phyloP scores from a whole-genome alignment of 1,140 invertebrate species.

The Batillaria attramentaria region DNA sequence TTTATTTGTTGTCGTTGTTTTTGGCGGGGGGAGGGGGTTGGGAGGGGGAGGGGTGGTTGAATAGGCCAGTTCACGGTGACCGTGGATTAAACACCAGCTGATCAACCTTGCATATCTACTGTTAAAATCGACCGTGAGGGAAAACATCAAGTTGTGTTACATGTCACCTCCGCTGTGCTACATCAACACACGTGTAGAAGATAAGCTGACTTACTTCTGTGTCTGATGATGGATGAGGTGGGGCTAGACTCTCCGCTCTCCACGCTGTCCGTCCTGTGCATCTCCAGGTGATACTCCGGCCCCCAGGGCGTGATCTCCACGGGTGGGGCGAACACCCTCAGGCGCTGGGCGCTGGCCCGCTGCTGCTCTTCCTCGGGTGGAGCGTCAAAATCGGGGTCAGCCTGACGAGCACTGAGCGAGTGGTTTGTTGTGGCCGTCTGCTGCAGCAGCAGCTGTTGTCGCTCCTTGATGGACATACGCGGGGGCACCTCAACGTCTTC shows the following conservation, averaged over 20 bases:
- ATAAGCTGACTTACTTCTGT: too few relatives aligned
- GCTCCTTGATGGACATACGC: constrained; percentile 28
- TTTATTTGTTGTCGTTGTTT: too few relatives aligned
- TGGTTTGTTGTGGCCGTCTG: constrained; percentile 19
- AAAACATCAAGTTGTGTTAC: too few relatives aligned
- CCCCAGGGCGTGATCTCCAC: constrained; percentile 33
- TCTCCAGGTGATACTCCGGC: not conserved
- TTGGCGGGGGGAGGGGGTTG: too few relatives aligned
- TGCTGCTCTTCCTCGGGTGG: constrained; percentile 4
- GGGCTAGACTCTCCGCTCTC: constrained; percentile 31
- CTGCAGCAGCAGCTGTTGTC: constrained; percentile 17
- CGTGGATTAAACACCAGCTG: too few relatives aligned
- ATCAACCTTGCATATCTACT: too few relatives aligned
- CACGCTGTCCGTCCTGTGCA: constrained; percentile 18
- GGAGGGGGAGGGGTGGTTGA: too few relatives aligned
- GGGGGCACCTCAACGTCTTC: constrained; percentile 23
- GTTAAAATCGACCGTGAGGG: too few relatives aligned
- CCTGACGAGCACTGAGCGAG: constrained; percentile 22
- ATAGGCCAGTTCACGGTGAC: too few relatives aligned
- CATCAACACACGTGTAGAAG: too few relatives aligned
- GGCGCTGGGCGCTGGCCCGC: not conserved
- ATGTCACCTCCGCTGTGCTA: too few relatives aligned
- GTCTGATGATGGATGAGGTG: constrained; percentile 28
- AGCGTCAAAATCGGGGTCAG: constrained; percentile 5
- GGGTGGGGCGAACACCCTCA: constrained; percentile 29